Base-by-base conservation (phyloP, 23 tunicate genomes). In the Corella eumyota region DNA sequence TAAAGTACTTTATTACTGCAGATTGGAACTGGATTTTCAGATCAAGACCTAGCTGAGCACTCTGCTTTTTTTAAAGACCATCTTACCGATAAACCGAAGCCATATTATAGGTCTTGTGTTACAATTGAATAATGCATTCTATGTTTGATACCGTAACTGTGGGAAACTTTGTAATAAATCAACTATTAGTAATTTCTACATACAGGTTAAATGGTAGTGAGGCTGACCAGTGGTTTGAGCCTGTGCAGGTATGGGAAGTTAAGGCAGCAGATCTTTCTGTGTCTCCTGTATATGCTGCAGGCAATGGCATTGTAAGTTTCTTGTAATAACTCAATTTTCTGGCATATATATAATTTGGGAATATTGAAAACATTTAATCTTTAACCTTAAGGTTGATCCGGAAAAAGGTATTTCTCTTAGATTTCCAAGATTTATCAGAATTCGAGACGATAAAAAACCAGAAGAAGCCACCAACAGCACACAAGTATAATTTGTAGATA, bases 271-370 rank as follows among this genome's bases (percentile, higher is more conserved):
- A 93, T 69, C 50, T 93, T 27, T 93, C 99, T 17, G 95, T 93
- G 15, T 93, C 99, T 36, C 99, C 99, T 27, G 99, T 93, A 2
- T 90, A 93, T 52, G 76, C 99, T 29, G 99, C 99, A 30, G 99
- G 90, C 5, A 78, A 93, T 40, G 99, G 99, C 33, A 76, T 85
- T 26, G 87, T 72, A 36, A 72, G 85, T 56, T 32, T 45, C 15
- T 31, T 40, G 48, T 15, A 11, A 53, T 7, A 20, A 23, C 48
- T 40, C 15, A 11, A 40, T 40, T 40, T 40, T 40, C 15, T 40
- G 15, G 15, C 15, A 9, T 40, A 9, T 11, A 40, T 9, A 40
- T 40, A 9, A 9, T 40, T 9, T 40, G 11, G 15, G 15, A 40
- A 15, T 40, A 9, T 9, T 15, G 13, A 40, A 11, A 11, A 40